A percentile compares a stretch with the other conserved stretches of the same genome.
Conservation (phyloP, 2,797 vertebrate species). For the Falco cherrug region DNA sequence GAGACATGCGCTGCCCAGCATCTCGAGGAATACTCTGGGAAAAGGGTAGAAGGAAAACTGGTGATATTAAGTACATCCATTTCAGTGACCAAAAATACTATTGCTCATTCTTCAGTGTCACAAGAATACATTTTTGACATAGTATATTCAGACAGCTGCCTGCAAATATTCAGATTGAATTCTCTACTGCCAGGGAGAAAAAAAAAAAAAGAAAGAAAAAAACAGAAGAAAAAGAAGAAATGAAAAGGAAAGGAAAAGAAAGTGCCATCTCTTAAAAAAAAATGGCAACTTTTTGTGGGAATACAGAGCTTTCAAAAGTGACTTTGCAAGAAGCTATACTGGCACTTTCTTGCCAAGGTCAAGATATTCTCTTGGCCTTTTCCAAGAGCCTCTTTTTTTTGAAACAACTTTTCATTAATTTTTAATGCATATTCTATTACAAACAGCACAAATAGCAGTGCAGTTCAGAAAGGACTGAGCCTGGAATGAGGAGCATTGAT, state of each 20-base stretch:
- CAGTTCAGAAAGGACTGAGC: not conserved
- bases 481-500: not conserved
- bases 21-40: not conserved
- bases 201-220: not conserved
- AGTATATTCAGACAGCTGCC: slow-evolving; percentile 52
- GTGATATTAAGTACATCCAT: not conserved
- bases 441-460: not conserved
- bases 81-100: slow-evolving; percentile 42
- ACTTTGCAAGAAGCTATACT: not conserved
- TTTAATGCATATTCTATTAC: slow-evolving; percentile 52
- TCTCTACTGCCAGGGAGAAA: not conserved
- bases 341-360: not conserved
- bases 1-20: not conserved
- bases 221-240: accelerated
- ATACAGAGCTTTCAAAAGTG: not conserved
- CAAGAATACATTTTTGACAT: slow-evolving; percentile 42
- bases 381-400: not conserved
- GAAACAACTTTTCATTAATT: slow-evolving; percentile 6
- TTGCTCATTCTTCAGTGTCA: slow-evolving; percentile 12
- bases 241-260: not conserved
- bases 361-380: not conserved
- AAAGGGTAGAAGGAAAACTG: not conserved
- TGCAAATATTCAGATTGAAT: slow-evolving; percentile 14
- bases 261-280: not conserved
- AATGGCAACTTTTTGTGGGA: not conserved